Conservation (phyloP, 92 coral and sea anemone species). For the Metridium senile region DNA sequence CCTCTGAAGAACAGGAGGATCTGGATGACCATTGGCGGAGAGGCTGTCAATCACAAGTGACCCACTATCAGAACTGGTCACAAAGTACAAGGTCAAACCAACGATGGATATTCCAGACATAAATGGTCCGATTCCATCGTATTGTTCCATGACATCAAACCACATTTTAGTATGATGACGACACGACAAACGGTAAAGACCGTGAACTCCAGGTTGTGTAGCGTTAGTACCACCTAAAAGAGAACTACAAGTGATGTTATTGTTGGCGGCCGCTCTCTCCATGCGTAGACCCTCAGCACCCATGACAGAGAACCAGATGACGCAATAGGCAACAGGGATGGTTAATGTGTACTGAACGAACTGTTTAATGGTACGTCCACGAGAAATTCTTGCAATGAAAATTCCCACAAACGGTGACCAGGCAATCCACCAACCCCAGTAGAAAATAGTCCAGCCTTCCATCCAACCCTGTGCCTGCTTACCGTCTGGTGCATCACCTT, state of each 20-base stretch:
- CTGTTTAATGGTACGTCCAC: not conserved
- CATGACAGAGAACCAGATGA: not conserved
- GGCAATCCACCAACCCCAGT: slow-evolving; percentile 97
- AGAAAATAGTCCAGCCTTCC: slow-evolving; percentile 27
- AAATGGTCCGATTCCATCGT: not conserved
- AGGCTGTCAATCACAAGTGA: not conserved
- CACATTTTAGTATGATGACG: not conserved
- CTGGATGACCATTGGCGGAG: slow-evolving; percentile 2
- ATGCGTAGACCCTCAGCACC: not conserved
- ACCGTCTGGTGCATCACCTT: not conserved
- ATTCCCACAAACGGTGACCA: slow-evolving; percentile 93
- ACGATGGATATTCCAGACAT: not conserved
- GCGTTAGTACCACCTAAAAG: not conserved
- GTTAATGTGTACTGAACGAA: not conserved
- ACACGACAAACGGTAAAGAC: slow-evolving; percentile 3
- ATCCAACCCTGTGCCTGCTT: not conserved
- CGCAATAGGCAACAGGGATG: not conserved
- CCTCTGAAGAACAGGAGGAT: not conserved
- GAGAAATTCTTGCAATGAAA: slow-evolving; percentile 79
- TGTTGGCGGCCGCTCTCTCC: not conserved
- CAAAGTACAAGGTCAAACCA: not conserved
- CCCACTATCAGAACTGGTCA: slow-evolving; percentile 1
- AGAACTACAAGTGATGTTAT: not conserved
- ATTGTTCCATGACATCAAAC: not conserved
- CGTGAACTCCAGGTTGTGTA: not conserved